Evolutionary conservation across 2,888 invertebrate species (phyloP), one percentile per base, ranked within the genome.

Genomic region (Shargacucullia verbasci): DNA sequence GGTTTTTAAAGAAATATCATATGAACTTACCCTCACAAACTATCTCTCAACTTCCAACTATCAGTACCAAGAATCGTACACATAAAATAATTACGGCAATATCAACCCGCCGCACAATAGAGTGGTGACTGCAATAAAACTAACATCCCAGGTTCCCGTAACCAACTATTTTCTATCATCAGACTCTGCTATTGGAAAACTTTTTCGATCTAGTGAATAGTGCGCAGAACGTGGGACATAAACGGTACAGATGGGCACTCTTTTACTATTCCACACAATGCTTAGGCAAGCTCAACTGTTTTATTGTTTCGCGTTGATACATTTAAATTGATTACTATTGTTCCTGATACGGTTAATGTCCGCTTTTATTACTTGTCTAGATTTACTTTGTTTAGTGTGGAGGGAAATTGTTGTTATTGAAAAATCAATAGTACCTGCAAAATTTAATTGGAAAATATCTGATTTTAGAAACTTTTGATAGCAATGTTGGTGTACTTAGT

Each of bases 141-240:
- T 86, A 85, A 82, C 80, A 80, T 77, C 75, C 70, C 79, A 82
- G 86, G 85, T 84, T 79, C 74, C 78, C 74, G 72, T 72, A 73
- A 73, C 80, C 85, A 88, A 89, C 87, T 86, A 88, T 89, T 90
- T 88, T 83, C 90, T 90, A 87, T 91, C 90, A 91, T 90, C 89
- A 88, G 83, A 82, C 80, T 80, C 79, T 81, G 83, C 84, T 90
- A 92, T 92, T 92, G 91, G 91, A 91, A 92, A 92, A 92, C 82
- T 92, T 92, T 92, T 90, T 89, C 90, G 89, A 90, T 90, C 89
- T 85, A 82, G 82, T 87, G 87, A 89, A 88, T 88, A 88, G 90
- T 89, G 86, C 82, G 78, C 72, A 69, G 78, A 88, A 89, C 89
- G 91, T 90, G 88, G 80, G 83, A 87, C 89, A 88, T 89, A 90